Conservation (phyloP, 2,797 vertebrate species). For the Cynodonichthys magdalenae region DNA sequence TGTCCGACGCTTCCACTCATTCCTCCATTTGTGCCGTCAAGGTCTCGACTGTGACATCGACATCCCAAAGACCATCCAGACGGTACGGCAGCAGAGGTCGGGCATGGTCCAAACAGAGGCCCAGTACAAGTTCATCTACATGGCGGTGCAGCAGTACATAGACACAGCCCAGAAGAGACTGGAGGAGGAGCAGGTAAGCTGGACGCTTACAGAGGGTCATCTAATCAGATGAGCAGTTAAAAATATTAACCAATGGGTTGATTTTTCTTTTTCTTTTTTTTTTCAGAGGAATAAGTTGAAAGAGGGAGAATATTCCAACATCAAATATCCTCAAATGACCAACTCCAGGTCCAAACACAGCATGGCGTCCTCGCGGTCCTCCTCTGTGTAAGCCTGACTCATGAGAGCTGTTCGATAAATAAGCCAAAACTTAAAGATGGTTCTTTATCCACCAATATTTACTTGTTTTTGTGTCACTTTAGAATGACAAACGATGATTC, state of each 20-base stretch:
- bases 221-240: too few species aligned
- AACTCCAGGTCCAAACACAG: constrained; percentile 81
- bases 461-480: constrained; percentile 10
- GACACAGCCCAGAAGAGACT: constrained; percentile 86
- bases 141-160: constrained; percentile 87
- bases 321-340: constrained; percentile 82
- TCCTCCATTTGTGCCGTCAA: constrained; percentile 30
- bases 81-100: constrained; percentile 86
- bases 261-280: constrained; percentile 5
- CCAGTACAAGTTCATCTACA: constrained; percentile 91
- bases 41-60: constrained; percentile 89
- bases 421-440: not conserved
- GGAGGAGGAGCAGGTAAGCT: constrained; percentile 84
- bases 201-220: not conserved
- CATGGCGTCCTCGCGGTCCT: constrained; percentile 74
- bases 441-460: not conserved
- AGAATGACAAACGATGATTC: constrained; percentile 86
- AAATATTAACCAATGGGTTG: not conserved
- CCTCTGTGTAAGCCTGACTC: constrained; percentile 76
- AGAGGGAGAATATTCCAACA: constrained; percentile 88
- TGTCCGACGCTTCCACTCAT: not conserved
- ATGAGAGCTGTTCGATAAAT: not conserved
- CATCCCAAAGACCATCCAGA: constrained; percentile 89
- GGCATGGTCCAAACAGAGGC: constrained; percentile 92
- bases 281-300: constrained; percentile 81